Evolutionary conservation across 2,797 vertebrate species (phyloP), one percentile per base, ranked within the genome.

Genomic region (Apodemus agrarius): DNA sequence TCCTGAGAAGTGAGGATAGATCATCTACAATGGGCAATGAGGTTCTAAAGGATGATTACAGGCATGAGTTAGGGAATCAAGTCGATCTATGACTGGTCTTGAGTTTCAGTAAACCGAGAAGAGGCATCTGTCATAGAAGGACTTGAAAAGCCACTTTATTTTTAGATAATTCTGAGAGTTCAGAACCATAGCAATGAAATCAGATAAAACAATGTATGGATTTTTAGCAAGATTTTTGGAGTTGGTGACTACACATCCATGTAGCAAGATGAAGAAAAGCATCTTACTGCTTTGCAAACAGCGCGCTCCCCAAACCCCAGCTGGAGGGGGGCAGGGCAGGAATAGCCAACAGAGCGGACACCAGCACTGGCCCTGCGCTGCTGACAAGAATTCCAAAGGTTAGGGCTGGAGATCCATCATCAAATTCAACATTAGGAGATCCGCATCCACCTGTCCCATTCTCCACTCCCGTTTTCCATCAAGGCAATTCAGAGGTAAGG

Each of bases 401-500:
- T 7, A 87, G 74, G 13, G 78, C 84, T 19, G 46, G 85, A 10
- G 9, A 90, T 52, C 40, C 65, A 49, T n/a, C 63, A 92, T 87
- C 69, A 92, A 40, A 95, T 78, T 75, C 82, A 96, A 67, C 10
- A 59, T n/a, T 31, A 93, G 75, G 86, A 94, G 91, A 74, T 74
- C 83, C 86, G n/a, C 91, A 93, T 16, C 43, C 69, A 88, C 43
- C 46, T 83, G 83, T 91, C 75, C 69, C 83, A 26, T 31, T 52
- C 1, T n/a, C 31, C 21, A n/a, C 46, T 74, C 21, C 5, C 3
- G 17, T 80, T 72, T 92, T 91, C 86, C 63, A 95, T 26, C 37
- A 43, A 94, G 76, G 72, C 80, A 26, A 94, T 78, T 69, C 67
- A 78, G 88, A 96, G 75, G 89, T 81, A 97, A 97, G 97, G 93